Conservation (phyloP, 2,888 invertebrate species). For the Linnaemya vulpina region DNA sequence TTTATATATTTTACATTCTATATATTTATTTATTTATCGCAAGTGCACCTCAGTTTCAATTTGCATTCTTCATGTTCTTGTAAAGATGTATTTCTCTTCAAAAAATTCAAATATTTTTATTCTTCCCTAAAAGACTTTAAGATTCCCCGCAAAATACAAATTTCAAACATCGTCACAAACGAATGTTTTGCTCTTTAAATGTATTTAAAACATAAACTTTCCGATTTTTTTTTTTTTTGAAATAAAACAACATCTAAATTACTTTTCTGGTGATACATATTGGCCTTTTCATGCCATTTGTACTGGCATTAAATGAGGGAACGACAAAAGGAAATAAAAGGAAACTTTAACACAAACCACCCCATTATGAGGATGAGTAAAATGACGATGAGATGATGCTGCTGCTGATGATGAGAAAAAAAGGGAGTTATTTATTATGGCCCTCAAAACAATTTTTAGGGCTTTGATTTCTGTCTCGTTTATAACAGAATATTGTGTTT, state of each 20-base stretch:
- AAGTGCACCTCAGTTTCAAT: too few relatives aligned
- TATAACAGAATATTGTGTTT: slow-evolving; percentile 62
- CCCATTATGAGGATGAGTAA: slow-evolving; percentile 44
- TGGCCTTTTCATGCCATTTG: slow-evolving; percentile 72
- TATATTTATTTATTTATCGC: too few relatives aligned
- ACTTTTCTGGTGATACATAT: slow-evolving; percentile 60
- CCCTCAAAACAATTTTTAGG: slow-evolving; percentile 72
- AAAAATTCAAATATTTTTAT: too few relatives aligned
- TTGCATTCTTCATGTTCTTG: too few relatives aligned
- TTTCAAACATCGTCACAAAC: neutral
- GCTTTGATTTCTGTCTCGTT: slow-evolving; percentile 75
- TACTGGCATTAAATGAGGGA: slow-evolving; percentile 54
- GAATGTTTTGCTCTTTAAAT: slow-evolving; percentile 7
- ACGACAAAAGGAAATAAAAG: slow-evolving; percentile 68
- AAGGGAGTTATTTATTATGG: slow-evolving; percentile 65
- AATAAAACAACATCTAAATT: slow-evolving; percentile 42
- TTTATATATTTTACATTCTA: too few relatives aligned
- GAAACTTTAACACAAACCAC: slow-evolving; percentile 49
- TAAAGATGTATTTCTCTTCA: too few relatives aligned
- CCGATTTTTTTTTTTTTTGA: slow-evolving; percentile 14
- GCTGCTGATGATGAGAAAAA: slow-evolving; percentile 55
- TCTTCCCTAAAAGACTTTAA: neutral
- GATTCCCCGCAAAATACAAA: neutral
- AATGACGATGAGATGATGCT: slow-evolving; percentile 36
- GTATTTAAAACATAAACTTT: slow-evolving; percentile 55